These are phyloP conservation scores for Centruroides vittatus DNA, from an alignment of 1,140 invertebrate species.

Conservation along the genomic window DNA sequence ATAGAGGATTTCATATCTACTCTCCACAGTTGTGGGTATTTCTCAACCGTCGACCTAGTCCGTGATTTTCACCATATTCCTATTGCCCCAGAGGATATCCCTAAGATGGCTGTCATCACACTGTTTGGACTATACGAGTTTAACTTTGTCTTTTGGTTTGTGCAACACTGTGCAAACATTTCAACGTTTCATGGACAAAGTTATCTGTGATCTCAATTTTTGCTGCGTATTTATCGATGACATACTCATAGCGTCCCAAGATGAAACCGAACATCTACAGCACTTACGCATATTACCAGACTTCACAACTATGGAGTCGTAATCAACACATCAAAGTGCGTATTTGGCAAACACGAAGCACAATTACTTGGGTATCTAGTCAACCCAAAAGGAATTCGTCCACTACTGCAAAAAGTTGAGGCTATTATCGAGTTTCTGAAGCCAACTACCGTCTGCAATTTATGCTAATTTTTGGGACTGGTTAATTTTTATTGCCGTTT, in stretches of 20 bases:
- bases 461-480: background rate
- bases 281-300: background rate
- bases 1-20: constrained; percentile 7
- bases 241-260: background rate
- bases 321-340: background rate
- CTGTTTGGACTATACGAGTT: constrained; percentile 2
- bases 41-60: constrained; percentile 6
- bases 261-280: background rate
- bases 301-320: background rate
- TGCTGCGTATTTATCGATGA: background rate
- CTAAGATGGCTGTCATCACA: background rate
- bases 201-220: background rate
- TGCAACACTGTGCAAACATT: background rate
- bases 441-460: background rate
- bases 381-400: background rate
- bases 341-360: background rate
- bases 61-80: constrained; percentile 12
- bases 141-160: background rate
- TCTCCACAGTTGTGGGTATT: background rate
- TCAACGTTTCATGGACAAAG: background rate
- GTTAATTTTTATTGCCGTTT: background rate
- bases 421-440: background rate
- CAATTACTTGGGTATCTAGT: background rate
- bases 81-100: constrained; percentile 2
- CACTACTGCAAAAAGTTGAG: background rate